Evolutionary conservation across 2,888 invertebrate genomes (phyloP), one percentile per base, ranked within the genome.

Genomic region (Eristalis pertinax): DNA sequence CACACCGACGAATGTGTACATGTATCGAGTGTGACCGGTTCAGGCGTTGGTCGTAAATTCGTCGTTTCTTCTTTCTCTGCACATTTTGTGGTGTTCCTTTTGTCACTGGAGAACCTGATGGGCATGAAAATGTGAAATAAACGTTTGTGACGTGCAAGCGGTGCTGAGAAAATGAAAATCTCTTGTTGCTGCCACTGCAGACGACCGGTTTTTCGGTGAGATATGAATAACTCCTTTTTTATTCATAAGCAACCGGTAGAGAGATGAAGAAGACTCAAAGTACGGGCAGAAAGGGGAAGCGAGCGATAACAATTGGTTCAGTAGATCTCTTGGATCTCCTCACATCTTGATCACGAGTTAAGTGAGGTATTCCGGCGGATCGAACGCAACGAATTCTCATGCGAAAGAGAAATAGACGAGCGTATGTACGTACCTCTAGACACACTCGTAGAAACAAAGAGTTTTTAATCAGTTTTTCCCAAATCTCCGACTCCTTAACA

Each of bases 21-120:
- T 69, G 65, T 60, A 75, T 78, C 78, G 74, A 73, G 84, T 72
- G 75, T 62, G 83, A 87, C 83, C 74, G 86, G 86, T 87, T 87
- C 77, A 85, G 77, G 77, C 81, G 73, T 82, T 78, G 77, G 73
- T 69, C 69, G 29, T 73, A 72, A 73, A 76, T 80, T 68, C 13
- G 24, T 58, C 7, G 5, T 19, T 19, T 50, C 50, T 50, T 50
- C 50, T 50, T 19, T 19, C 7, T 19, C 1, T 41, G 3, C n/a
- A n/a, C 4, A 50, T 65, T 65, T 56, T 41, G 43, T 62, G 58
- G 35, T 68, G 62, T 32, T 32, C 19, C 50, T 50, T 50, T 77
- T 62, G 76, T 81, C 68, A 76, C 68, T 50, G 29, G 69, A n/a
- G n/a, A 85, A 82, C 85, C 74, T 77, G 85, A 74, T 69, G 82